Evolutionary conservation across 2,797 vertebrate genomes (phyloP).

Genomic region (Masticophis lateralis): DNA sequence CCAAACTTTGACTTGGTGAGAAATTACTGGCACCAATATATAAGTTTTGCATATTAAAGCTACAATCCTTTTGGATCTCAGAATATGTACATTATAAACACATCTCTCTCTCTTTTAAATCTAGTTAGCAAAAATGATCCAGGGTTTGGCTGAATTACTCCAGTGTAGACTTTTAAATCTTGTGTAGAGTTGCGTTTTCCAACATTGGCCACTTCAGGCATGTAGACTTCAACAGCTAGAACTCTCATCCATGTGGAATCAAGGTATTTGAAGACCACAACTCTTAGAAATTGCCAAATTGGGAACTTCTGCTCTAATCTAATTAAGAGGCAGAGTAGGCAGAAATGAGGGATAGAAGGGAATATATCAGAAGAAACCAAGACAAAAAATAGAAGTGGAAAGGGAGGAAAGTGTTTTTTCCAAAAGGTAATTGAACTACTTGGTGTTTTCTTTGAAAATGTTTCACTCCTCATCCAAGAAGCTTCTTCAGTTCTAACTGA

Average conservation of each 20-base stretch:
- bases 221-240: neutral
- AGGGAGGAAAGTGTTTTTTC: neutral
- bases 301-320: neutral
- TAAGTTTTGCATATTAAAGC: neutral
- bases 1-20: neutral
- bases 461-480: neutral
- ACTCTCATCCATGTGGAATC: neutral
- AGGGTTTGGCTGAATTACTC: neutral
- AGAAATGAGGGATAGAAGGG: neutral
- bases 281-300: neutral
- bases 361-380: neutral
- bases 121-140: neutral
- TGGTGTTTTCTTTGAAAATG: neutral
- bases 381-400: neutral
- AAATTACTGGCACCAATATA: neutral
- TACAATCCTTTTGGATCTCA: neutral
- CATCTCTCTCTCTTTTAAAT: neutral
- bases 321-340: neutral
- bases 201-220: neutral
- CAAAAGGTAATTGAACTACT: neutral
- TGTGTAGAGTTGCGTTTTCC: neutral
- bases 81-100: neutral
- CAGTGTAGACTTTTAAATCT: neutral
- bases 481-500: neutral
- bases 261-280: neutral